Percentiles rank a stretch among this genome's conserved stretches.
These are phyloP conservation scores for Castor canadensis DNA, from an alignment of 2,113 vertebrate genomes.

Conservation along the genomic window DNA sequence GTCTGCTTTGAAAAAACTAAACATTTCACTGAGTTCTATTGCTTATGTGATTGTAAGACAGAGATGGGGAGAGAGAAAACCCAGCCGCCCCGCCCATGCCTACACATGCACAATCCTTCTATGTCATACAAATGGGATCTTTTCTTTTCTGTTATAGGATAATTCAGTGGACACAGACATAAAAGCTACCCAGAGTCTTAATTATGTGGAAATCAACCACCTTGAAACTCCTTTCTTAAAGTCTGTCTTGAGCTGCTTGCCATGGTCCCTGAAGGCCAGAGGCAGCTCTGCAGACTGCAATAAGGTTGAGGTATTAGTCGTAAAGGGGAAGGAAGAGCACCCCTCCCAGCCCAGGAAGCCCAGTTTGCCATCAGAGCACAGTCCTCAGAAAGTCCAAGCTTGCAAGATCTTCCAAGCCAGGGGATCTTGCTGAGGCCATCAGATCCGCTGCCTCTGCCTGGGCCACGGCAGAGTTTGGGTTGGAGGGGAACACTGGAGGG, in stretches of 20 bases:
- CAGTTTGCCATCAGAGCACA: neutral
- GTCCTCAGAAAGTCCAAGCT: slow-evolving; percentile 50
- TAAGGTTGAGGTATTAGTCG: neutral
- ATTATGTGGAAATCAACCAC: neutral
- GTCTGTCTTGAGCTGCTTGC: neutral
- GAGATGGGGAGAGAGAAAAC: neutral
- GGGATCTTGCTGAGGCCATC: slow-evolving; percentile 11
- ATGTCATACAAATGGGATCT: fast-evolving
- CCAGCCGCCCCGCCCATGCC: fast-evolving
- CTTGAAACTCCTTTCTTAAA: neutral
- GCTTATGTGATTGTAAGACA: neutral
- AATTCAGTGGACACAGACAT: neutral
- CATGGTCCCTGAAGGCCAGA: neutral
- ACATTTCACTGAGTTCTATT: neutral
- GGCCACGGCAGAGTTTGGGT: fast-evolving
- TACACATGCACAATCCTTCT: neutral
- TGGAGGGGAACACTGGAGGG: neutral
- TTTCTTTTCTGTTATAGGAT: neutral
- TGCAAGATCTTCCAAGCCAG: slow-evolving; percentile 31
- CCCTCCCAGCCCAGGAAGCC: slow-evolving; percentile 47
- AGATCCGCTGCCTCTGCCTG: neutral
- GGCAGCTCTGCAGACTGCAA: neutral
- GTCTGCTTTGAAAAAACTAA: neutral
- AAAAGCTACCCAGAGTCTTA: neutral
- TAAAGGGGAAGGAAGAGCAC: slow-evolving; percentile 58